phyloP scores from a whole-genome alignment of 2,888 invertebrate species.

The Andrena bicolor region DNA sequence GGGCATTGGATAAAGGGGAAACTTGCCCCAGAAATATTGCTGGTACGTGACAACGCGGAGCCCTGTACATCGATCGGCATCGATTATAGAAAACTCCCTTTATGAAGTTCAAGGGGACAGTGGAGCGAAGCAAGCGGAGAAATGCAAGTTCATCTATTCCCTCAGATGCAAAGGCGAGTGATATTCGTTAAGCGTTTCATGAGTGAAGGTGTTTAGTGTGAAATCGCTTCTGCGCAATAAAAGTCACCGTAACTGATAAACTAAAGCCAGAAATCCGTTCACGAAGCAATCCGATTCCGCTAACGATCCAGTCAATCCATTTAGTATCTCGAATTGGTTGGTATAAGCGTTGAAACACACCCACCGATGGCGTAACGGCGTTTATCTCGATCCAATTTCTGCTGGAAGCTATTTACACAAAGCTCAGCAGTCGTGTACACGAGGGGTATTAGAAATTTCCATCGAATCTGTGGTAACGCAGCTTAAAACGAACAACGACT shows the following conservation, averaged over 20 bases:
- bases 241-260: not conserved
- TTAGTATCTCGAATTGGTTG: slow-evolving; percentile 10
- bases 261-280: not conserved
- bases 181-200: not conserved
- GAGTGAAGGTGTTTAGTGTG: not conserved
- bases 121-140: not conserved
- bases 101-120: slow-evolving; percentile 16
- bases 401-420: not conserved
- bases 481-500: not conserved
- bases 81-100: slow-evolving; percentile 18
- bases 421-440: not conserved
- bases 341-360: not conserved
- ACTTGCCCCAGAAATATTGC: not conserved
- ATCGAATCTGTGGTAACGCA: not conserved
- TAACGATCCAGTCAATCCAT: not conserved
- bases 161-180: not conserved
- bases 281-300: not conserved
- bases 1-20: not conserved
- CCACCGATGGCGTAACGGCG: not conserved
- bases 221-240: not conserved
- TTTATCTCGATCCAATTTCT: slow-evolving; percentile 14
- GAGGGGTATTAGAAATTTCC: slow-evolving; percentile 2
- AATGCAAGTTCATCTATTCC: not conserved
- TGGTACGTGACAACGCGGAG: not conserved
- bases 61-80: slow-evolving; percentile 12